Base-by-base conservation (phyloP, 1,140 invertebrate species). In the Trichomalopsis sarcophagae region DNA sequence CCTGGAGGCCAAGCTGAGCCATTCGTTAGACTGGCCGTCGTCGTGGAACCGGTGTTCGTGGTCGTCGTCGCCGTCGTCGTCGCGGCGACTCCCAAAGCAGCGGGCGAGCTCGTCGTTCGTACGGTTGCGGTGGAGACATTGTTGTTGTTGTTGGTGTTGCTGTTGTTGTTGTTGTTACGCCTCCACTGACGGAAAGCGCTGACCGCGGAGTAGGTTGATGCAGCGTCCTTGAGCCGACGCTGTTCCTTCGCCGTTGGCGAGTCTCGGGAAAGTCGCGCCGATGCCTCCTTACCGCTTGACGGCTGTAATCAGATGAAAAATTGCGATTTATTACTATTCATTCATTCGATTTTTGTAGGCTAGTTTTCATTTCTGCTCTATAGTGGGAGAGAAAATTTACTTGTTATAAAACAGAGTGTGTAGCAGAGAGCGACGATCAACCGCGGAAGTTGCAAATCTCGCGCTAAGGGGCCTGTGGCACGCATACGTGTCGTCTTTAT, bases 161-260 rank as follows among this genome's bases (percentile, higher is more conserved):
- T 90, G 50, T 83, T 87, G 30, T 82, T 66, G 69, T 73, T 87
- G 69, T 75, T 74, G 76, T 82, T 88, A 14, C 89, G 89, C 84
- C 90, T 87, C 89, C 91, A 92, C 82, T 91, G 91, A 21, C 90
- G 90, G 81, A 92, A 91, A 1, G 89, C 88, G 36, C 84, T 90
- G 75, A 88, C 86, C 11, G 87, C 85, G 3, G 89, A 88, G 62
- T 91, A 90, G 1, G 86, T 90, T 55, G 87, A 86, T 27, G 33
- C 62, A 40, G 81, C 84, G 88, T 91, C 88, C 44, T 90, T 91
- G 17, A 87, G 86, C 11, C 88, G 86, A 76, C 89, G 84, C 2
- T 87, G 87, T 21, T 89, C 86, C 85, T 87, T 86, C 78, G 78
- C 30, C 77, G 81, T 27, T 47, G 76, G 11, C 23, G 84, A n/a